Evolutionary conservation across 1,140 invertebrate species (phyloP).

Genomic region (Venturia canescens): DNA sequence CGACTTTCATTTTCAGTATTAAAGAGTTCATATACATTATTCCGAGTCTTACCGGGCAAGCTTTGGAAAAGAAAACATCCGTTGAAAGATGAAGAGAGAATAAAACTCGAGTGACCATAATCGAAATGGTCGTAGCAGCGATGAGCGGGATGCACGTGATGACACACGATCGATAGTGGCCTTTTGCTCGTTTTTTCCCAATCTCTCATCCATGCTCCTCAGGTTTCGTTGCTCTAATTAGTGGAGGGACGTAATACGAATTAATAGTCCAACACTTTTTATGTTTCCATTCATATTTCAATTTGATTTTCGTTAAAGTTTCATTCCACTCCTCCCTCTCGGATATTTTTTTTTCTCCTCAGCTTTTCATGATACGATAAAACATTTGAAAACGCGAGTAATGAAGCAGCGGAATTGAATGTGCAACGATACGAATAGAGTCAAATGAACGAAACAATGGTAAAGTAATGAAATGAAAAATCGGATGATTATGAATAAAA

Average conservation of each 20-base stretch:
- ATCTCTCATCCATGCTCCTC: background rate
- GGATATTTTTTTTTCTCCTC: no score
- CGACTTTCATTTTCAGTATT: slow-evolving; percentile 29
- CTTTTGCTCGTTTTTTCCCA: background rate
- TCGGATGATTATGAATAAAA: no score
- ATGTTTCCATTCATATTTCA: no score
- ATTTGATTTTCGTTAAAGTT: no score
- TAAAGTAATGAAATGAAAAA: no score
- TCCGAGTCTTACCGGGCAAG: background rate
- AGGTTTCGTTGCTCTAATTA: slow-evolving; percentile 28
- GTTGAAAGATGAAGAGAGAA: background rate
- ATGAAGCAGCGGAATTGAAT: no score
- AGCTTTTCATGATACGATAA: no score
- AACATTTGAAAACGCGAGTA: no score
- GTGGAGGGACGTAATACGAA: background rate
- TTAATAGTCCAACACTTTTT: slow-evolving; percentile 12
- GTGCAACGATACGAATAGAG: no score
- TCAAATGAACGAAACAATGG: background rate
- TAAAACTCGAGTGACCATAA: slow-evolving; percentile 33
- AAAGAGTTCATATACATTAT: slow-evolving; percentile 39
- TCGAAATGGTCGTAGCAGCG: slow-evolving; percentile 38
- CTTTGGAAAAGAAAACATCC: background rate
- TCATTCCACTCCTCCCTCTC: no score
- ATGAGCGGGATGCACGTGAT: slow-evolving; percentile 40
- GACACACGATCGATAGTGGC: slow-evolving; percentile 4